These are phyloP conservation scores for Caenorhabditis sp. DNA, from an alignment of 2,888 invertebrate genomes.

Conservation along the genomic window DNA sequence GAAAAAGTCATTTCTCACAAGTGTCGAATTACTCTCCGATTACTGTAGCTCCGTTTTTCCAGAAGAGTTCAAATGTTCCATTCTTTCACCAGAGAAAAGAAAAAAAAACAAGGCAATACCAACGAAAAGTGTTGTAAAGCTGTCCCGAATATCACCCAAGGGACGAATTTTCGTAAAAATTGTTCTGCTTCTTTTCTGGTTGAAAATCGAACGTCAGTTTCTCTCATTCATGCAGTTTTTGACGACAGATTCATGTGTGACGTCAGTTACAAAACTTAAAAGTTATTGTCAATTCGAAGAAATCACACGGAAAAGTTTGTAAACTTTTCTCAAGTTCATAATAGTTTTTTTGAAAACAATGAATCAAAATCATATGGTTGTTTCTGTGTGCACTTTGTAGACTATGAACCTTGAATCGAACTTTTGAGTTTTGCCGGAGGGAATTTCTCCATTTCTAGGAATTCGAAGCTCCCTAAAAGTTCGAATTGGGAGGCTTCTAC, in stretches of 20 bases:
- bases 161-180: constrained; percentile 45
- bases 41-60: constrained; percentile 18
- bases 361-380: too few species aligned
- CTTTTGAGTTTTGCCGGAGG: too few species aligned
- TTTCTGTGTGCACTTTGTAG: too few species aligned
- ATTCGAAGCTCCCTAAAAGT: too few species aligned
- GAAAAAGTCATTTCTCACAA: constrained; percentile 26
- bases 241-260: not conserved
- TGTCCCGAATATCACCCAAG: constrained; percentile 27
- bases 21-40: constrained; percentile 22
- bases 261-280: not conserved
- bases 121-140: constrained; percentile 42
- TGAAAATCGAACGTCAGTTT: constrained; percentile 26
- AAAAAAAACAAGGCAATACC: constrained; percentile 19
- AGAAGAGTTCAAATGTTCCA: constrained; percentile 18
- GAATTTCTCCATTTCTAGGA: too few species aligned
- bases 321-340: too few species aligned
- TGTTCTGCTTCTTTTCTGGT: constrained; percentile 19
- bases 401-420: too few species aligned
- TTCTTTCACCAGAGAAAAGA: not conserved
- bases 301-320: not conserved
- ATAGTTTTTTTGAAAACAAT: too few species aligned
- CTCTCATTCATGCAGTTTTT: constrained; percentile 1
- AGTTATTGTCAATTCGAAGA: not conserved
- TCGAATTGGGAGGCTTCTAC: too few species aligned